Conservation (phyloP, 1,140 invertebrate genomes). For the Drosophila eugracilis region DNA sequence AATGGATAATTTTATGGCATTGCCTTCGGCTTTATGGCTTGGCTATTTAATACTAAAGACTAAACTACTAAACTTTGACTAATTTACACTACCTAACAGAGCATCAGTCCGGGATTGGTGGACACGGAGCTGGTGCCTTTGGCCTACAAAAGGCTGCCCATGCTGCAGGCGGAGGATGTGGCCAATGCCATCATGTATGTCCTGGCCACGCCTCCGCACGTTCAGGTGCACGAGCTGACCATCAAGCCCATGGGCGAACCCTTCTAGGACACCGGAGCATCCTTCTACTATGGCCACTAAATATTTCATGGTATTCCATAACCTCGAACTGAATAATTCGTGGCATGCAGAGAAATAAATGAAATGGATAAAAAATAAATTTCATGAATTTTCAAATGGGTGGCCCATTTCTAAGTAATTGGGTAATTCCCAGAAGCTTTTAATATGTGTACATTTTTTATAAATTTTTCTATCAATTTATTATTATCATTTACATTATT, state of each 20-base stretch:
- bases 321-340: conserved; percentile 7
- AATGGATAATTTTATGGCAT: neutral
- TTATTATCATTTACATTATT: no score
- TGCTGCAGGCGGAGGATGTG: conserved; percentile 85
- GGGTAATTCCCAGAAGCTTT: no score
- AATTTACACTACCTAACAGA: conserved; percentile 65
- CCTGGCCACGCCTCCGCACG: conserved; percentile 85
- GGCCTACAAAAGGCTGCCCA: conserved; percentile 51
- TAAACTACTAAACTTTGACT: no score
- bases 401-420: no score
- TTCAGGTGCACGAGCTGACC: conserved; percentile 85
- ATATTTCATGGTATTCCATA: neutral
- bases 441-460: no score
- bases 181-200: conserved; percentile 86
- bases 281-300: neutral
- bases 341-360: neutral
- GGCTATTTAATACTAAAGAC: neutral
- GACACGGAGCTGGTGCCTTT: conserved; percentile 86
- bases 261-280: conserved; percentile 35
- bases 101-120: conserved; percentile 87
- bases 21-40: neutral
- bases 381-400: neutral
- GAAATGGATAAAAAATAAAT: neutral
- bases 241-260: conserved; percentile 78
- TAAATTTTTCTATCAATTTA: no score